Evolutionary conservation across 2,888 invertebrate genomes (phyloP).

Genomic region (Embidobia sp.): DNA sequence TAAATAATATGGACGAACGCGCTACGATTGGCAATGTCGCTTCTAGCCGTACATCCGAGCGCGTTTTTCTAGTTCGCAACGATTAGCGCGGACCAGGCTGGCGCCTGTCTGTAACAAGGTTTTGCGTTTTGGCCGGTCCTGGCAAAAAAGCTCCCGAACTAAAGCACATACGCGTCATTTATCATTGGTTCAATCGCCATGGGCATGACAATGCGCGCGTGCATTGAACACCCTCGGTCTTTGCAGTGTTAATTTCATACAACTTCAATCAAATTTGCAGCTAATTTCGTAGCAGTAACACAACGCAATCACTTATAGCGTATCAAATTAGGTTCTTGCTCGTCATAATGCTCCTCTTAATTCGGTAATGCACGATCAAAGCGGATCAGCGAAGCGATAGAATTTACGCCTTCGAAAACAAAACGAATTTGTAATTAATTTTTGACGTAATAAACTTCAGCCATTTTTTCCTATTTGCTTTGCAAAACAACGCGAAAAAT

Average conservation of each 20-base stretch:
- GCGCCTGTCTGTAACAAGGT: constrained; percentile 56
- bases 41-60: constrained; percentile 20
- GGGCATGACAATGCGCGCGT: constrained; percentile 44
- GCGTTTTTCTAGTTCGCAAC: constrained; percentile 53
- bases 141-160: constrained; percentile 53
- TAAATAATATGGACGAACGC: constrained; percentile 27
- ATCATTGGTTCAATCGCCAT: constrained; percentile 48
- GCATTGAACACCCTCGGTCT: constrained; percentile 32
- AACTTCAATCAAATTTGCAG: constrained; percentile 47
- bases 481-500: too few relatives aligned
- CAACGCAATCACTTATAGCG: constrained; percentile 27
- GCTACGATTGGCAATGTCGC: constrained; percentile 28
- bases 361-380: constrained; percentile 4
- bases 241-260: constrained; percentile 46
- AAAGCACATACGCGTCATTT: constrained; percentile 61
- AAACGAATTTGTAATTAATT: too few relatives aligned
- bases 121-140: constrained; percentile 48
- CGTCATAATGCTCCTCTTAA: constrained; percentile 21
- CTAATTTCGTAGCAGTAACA: constrained; percentile 13
- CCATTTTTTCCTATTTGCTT: too few relatives aligned
- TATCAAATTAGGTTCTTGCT: constrained; percentile 7
- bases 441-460: too few relatives aligned
- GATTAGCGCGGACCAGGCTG: constrained; percentile 61
- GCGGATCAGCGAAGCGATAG: too few relatives aligned
- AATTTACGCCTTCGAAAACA: too few relatives aligned